Evolutionary conservation across 2,888 invertebrate species (phyloP), one percentile per base, ranked within the genome.

Genomic region (Agrypnus murinus): DNA sequence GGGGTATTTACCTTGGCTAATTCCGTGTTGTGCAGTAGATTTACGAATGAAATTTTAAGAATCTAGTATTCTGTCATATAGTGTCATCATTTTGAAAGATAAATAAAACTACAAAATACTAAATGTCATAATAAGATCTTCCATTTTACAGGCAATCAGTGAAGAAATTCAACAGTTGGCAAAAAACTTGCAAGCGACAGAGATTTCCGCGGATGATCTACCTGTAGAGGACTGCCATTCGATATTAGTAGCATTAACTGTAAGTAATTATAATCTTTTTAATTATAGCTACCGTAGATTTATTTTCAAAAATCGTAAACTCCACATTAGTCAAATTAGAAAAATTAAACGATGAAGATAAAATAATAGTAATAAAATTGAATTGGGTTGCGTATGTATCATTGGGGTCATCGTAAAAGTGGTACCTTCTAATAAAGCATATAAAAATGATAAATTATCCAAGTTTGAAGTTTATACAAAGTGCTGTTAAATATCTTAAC

Each of bases 171-270:
- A 91, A 84, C 89, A 89, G 81, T 88, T 94, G 79, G 90, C 92
- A 79, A 88, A 89, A 84, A 91, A 91, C 80, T 88, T 94, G 77
- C 88, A 88, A 78, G 87, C 87, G 77, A 90, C 92, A 74, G 93
- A 94, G 87, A 88, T 88, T 74, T 89, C 89, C 77, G 89, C 93
- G 77, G 88, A 89, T 67, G 89, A 90, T 81, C 88, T 94, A 77
- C 93, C 94, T 14, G 88, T 89, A 76, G 90, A 91, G 82, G 93
- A 90, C 83, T 89, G 93, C 78, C 90, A 90, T 75, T 88, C 90
- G 64, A 93, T 94, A 92, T 89, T 92, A 76, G 86, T 88, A 59
- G 91, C 92, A 77, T 87, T 94, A 46, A 89, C 88, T 91, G 94
- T 94, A 87, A 92, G 65, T 34, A 36, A 40, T 50, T 50, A 17